Evolutionary conservation across 2,797 vertebrate genomes (phyloP).

Genomic region (Gallirallus australis): DNA sequence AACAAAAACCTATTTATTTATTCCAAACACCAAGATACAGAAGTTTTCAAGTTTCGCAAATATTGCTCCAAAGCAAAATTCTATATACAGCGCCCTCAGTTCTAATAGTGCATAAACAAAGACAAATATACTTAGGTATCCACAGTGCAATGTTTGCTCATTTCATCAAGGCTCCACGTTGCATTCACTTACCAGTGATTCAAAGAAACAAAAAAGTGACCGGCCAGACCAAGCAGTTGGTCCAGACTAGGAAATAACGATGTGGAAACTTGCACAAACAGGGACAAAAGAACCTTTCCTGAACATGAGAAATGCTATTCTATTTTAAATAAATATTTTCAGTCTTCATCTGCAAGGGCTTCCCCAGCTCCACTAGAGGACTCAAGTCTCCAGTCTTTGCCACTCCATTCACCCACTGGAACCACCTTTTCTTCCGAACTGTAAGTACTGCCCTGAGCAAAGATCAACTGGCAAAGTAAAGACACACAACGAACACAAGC

Average conservation of each 20-base stretch:
- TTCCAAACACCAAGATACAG: slow-evolving; percentile 79
- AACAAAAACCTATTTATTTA: slow-evolving; percentile 80
- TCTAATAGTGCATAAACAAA: slow-evolving; percentile 75
- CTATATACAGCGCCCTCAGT: slow-evolving; percentile 70
- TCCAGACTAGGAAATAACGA: slow-evolving; percentile 39
- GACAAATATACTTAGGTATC: slow-evolving; percentile 29
- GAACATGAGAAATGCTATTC: slow-evolving; percentile 51
- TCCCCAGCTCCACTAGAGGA: not conserved
- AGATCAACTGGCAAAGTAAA: slow-evolving; percentile 8
- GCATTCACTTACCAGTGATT: slow-evolving; percentile 60
- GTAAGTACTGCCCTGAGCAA: slow-evolving; percentile 31
- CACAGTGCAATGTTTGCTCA: slow-evolving; percentile 75
- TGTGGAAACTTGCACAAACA: slow-evolving; percentile 58
- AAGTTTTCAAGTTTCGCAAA: slow-evolving; percentile 79
- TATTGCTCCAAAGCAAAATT: slow-evolving; percentile 76
- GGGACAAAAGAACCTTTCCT: slow-evolving; percentile 47
- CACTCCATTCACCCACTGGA: not conserved
- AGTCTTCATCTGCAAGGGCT: slow-evolving; percentile 34
- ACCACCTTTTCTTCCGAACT: not conserved
- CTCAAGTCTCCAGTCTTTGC: not conserved
- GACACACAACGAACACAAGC: not conserved
- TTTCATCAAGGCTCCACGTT: slow-evolving; percentile 63
- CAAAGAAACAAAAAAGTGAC: slow-evolving; percentile 60
- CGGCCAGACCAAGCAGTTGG: slow-evolving; percentile 25
- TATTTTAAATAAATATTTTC: slow-evolving; percentile 72